These are phyloP conservation scores for Leptogaster cylindrica DNA, from an alignment of 2,888 invertebrate genomes.

Conservation along the genomic window DNA sequence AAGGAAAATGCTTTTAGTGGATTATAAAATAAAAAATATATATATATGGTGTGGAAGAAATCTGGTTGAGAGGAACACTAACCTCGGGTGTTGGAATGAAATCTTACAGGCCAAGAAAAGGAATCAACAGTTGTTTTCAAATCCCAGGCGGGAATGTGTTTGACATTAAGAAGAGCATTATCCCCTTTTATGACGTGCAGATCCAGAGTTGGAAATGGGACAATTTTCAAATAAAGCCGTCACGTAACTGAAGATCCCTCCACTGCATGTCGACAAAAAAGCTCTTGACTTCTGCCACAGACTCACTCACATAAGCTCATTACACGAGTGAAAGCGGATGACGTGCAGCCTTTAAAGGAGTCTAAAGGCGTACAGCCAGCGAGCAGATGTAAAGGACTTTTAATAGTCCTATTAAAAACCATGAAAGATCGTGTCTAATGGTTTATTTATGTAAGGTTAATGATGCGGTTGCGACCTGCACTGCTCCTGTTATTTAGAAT, in stretches of 20 bases:
- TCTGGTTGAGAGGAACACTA: slow-evolving; percentile 15
- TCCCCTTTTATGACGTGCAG: slow-evolving; percentile 46
- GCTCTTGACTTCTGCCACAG: slow-evolving; percentile 33
- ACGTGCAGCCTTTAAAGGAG: slow-evolving; percentile 41
- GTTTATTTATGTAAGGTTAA: slow-evolving; percentile 47
- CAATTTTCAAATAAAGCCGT: slow-evolving; percentile 47
- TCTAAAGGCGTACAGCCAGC: slow-evolving; percentile 32
- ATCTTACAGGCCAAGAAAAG: slow-evolving; percentile 2
- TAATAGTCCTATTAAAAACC: slow-evolving; percentile 47
- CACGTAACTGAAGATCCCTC: slow-evolving; percentile 44
- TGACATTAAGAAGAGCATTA: slow-evolving; percentile 47
- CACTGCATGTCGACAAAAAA: slow-evolving; percentile 36
- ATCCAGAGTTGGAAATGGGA: slow-evolving; percentile 46
- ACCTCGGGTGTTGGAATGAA: neutral
- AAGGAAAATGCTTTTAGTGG: slow-evolving; percentile 29
- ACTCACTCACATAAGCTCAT: slow-evolving; percentile 44
- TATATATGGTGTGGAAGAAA: no score
- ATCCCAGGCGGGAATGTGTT: slow-evolving; percentile 46
- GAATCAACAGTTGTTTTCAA: slow-evolving; percentile 46
- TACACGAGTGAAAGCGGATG: slow-evolving; percentile 43
- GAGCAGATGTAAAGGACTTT: slow-evolving; percentile 46
- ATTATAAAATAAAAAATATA: no score
- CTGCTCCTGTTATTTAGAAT: slow-evolving; percentile 12
- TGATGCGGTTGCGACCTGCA: slow-evolving; percentile 45
- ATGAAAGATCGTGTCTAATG: slow-evolving; percentile 47